Evolutionary conservation across 2,888 invertebrate species (phyloP).

Genomic region (Bembecia ichneumoniformis): DNA sequence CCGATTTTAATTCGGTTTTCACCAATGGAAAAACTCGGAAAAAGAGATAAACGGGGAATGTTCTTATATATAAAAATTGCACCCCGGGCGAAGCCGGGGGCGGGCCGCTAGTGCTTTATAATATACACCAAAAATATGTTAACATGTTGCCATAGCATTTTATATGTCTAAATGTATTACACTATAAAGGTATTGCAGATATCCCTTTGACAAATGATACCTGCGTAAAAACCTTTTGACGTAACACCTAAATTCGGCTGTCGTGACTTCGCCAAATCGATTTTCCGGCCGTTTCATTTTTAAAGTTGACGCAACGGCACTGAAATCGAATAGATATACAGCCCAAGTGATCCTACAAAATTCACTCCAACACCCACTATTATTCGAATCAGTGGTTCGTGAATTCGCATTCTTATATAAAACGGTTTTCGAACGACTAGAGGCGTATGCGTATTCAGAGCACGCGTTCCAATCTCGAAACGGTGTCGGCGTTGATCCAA

Average conservation of each 20-base stretch:
- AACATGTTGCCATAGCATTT: too few species aligned
- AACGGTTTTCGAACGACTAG: slow-evolving; percentile 26
- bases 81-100: too few species aligned
- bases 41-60: too few species aligned
- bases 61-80: too few species aligned
- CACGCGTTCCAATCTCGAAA: slow-evolving; percentile 46
- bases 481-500: slow-evolving; percentile 37
- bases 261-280: slow-evolving; percentile 19
- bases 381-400: slow-evolving; percentile 56
- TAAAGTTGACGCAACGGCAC: slow-evolving; percentile 23
- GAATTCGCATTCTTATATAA: slow-evolving; percentile 61
- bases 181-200: not conserved
- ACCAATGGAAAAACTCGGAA: too few species aligned
- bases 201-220: slow-evolving; percentile 6
- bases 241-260: slow-evolving; percentile 2
- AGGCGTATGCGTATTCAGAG: slow-evolving; percentile 42
- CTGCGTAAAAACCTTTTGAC: slow-evolving; percentile 1
- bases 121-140: too few species aligned
- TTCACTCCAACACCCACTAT: slow-evolving; percentile 46
- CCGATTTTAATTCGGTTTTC: too few species aligned
- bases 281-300: slow-evolving; percentile 37
- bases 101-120: too few species aligned
- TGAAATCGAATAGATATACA: not conserved
- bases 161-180: too few species aligned
- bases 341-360: slow-evolving; percentile 12